phyloP scores from a whole-genome alignment of 92 coral and sea anemone species.

The Montipora capitata region DNA sequence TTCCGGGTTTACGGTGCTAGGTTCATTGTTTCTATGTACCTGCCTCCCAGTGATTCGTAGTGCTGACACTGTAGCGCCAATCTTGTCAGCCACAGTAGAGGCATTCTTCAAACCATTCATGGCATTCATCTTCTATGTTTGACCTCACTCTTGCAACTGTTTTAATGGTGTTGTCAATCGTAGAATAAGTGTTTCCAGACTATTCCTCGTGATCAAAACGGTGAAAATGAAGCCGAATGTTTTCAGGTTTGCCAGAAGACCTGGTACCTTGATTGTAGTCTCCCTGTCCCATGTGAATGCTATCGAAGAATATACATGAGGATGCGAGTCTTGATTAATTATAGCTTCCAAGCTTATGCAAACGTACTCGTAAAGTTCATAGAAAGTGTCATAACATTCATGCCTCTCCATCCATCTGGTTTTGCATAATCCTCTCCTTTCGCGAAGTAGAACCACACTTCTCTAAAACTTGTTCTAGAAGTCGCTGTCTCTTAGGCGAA shows the following conservation, averaged over 20 bases:
- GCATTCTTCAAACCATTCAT: slow-evolving; percentile 68
- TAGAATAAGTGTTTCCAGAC: slow-evolving; percentile 48
- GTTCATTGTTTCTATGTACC: slow-evolving; percentile 57
- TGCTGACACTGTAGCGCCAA: slow-evolving; percentile 39
- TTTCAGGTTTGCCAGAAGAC: no score
- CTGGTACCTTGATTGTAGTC: slow-evolving; percentile 60
- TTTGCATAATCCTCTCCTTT: slow-evolving; percentile 66
- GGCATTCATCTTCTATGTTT: slow-evolving; percentile 50
- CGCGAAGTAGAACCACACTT: slow-evolving; percentile 44
- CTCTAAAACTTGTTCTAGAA: slow-evolving; percentile 70
- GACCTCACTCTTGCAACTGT: slow-evolving; percentile 52
- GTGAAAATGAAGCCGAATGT: no score
- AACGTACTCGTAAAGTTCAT: slow-evolving; percentile 58
- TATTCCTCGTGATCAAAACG: slow-evolving; percentile 31
- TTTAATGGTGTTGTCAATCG: slow-evolving; percentile 48
- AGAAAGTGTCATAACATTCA: slow-evolving; percentile 50
- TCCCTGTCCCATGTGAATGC: no score
- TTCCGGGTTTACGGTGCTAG: slow-evolving; percentile 60
- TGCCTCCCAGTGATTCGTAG: slow-evolving; percentile 71
- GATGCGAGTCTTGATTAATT: slow-evolving; percentile 21
- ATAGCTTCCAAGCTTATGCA: slow-evolving; percentile 66
- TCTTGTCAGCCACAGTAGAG: slow-evolving; percentile 54
- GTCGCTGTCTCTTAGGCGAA: slow-evolving; percentile 61
- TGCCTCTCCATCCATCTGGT: slow-evolving; percentile 71
- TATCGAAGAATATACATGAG: slow-evolving; percentile 39